Evolutionary conservation across 2,888 invertebrate genomes (phyloP), one percentile per base, ranked within the genome.

Genomic region (Lasioglossum figueresi): DNA sequence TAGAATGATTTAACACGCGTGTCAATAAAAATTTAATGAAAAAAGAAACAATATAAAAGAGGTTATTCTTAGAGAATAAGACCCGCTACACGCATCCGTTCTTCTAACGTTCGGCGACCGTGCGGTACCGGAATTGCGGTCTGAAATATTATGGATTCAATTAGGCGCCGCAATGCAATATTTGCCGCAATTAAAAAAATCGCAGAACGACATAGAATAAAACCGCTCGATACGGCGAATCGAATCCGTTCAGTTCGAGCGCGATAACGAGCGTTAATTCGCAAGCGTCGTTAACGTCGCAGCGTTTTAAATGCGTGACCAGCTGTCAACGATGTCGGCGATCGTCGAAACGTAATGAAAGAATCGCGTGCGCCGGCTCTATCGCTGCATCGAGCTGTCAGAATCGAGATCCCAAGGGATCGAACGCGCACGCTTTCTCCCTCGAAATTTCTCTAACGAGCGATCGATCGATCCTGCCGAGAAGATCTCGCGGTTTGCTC

Each of bases 311-410:
- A 81, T 56, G n/a, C 27, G 14, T 19, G 14, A 16, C 4, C 56
- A n/a, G 43, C 68, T 79, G 40, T 45, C 4, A 43, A 23, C n/a
- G 10, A 16, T 6, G 12, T 68, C 56, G 40, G 43, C 23, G 68
- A 27, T 27, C 52, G 31, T 45, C 19, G 66, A n/a, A n/a, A 79
- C 19, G 40, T 45, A n/a, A 12, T 8, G 16, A 59, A 63, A 52
- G 34, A 31, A 56, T 14, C 68, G 56, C 12, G 68, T 79, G 78
- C 70, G 78, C 70, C 82, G 56, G 52, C 59, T 70, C 23, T 37
- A 6, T 40, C 19, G 43, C 37, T 31, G n/a, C 2, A 68, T 71
- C 56, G 27, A 76, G 8, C 68, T 80, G 84, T 80, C 84, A 84
- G 27, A n/a, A 40, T 8, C 34, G 6, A 43, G 34, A 34, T 75